Evolutionary conservation across 2,113 vertebrate species (phyloP).

Genomic region (Dryoscopus gambensis): DNA sequence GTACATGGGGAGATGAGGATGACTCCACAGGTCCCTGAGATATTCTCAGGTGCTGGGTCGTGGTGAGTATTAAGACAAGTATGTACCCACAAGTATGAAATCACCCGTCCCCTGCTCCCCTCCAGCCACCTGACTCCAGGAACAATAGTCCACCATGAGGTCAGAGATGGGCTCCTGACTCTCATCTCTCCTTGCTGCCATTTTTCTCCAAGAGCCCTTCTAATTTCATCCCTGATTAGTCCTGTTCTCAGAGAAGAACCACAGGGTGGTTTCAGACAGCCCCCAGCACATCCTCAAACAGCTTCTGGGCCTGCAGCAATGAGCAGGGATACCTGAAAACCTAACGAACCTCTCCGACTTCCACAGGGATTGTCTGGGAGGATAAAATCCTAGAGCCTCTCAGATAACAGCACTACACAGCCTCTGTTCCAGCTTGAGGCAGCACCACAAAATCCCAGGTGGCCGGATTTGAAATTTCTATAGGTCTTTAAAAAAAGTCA

Average conservation of each 20-base stretch:
- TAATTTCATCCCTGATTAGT: background rate
- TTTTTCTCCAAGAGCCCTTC: background rate
- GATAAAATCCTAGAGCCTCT: background rate
- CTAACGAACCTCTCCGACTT: background rate
- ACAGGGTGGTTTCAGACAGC: background rate
- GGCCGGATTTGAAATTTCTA: background rate
- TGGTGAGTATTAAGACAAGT: background rate
- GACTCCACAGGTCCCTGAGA: fast-evolving
- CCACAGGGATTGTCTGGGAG: background rate
- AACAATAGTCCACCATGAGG: background rate
- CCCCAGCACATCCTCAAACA: background rate
- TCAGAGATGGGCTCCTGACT: background rate
- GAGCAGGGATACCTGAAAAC: background rate
- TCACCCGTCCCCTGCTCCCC: background rate
- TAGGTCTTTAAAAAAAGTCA: conserved; percentile 47
- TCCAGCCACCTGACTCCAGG: background rate
- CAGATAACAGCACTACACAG: background rate
- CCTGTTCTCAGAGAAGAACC: background rate
- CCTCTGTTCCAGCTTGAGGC: background rate
- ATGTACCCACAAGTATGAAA: background rate
- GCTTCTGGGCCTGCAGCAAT: background rate
- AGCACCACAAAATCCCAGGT: background rate
- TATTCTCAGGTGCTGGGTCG: background rate
- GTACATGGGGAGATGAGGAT: background rate
- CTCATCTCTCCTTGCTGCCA: background rate